Evolutionary conservation across 2,888 invertebrate species (phyloP), one percentile per base, ranked within the genome.

Genomic region (Archips crataeganus): DNA sequence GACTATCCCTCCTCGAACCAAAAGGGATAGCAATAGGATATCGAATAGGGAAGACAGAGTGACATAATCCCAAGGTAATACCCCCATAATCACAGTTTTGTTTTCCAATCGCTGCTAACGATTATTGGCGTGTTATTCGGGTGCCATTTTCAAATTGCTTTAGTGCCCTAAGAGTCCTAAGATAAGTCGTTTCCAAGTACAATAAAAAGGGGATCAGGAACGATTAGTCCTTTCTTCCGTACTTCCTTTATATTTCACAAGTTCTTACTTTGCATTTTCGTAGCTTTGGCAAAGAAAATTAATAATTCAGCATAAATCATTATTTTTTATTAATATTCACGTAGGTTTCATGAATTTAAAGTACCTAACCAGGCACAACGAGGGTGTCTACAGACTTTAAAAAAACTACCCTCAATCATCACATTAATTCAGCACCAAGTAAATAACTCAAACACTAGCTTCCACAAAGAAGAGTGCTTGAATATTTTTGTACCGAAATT

Each of bases 81-180:
- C 92, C 93, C 85, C 85, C 90, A 95, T 95, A 95, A 95, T 95
- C 95, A 95, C 95, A 95, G 95, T 95, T 95, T 95, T 95, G 95
- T 95, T 95, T 95, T 95, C 95, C 95, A 95, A 95, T 95, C 95
- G 95, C 91, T 94, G 91, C 92, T 95, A 95, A 95, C 95, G 95
- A 95, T 95, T 95, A 95, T 95, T 95, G 95, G 95, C 95, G 93
- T 95, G 95, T 95, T 95, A 95, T 95, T 95, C 93, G 89, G 89
- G 87, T 84, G 90, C 91, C 87, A 91, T 93, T 94, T 92, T 93
- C 88, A 90, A 94, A 94, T 94, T 90, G 93, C 91, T 92, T 90
- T 90, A 93, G 88, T 93, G 90, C 85, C 87, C 82, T 82, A 81
- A 90, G 91, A 90, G 90, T 85, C 86, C 23, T 23, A 81, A 90